Conservation (phyloP, 2,113 vertebrate genomes). For the Eublepharis macularius region DNA sequence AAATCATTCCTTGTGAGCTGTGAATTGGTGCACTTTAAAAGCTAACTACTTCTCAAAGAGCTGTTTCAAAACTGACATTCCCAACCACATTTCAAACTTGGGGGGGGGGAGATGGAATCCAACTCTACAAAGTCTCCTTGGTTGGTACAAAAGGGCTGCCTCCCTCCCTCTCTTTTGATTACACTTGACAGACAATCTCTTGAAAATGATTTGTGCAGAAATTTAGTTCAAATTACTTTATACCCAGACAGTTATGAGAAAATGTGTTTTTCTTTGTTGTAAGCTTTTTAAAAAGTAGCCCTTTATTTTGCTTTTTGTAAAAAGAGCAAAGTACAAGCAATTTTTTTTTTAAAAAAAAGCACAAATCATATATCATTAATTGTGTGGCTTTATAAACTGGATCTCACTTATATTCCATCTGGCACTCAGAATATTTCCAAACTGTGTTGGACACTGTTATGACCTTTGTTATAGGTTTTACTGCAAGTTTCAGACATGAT, state of each 20-base stretch:
- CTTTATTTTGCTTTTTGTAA: conserved; percentile 54
- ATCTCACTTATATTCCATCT: not conserved
- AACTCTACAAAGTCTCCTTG: conserved; percentile 71
- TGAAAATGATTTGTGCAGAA: conserved; percentile 70
- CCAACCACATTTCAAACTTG: conserved; percentile 69
- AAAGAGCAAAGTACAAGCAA: conserved; percentile 47
- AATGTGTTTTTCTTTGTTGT: conserved; percentile 60
- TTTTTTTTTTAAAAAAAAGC: no score
- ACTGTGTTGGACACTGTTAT: not conserved
- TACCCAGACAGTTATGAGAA: conserved; percentile 65
- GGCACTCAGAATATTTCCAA: conserved; percentile 14
- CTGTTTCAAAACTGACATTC: conserved; percentile 78
- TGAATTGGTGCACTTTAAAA: conserved; percentile 77
- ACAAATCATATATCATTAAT: conserved; percentile 67
- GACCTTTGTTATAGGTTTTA: not conserved
- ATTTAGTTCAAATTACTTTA: conserved; percentile 73
- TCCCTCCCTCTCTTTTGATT: conserved; percentile 43
- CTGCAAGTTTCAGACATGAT: not conserved
- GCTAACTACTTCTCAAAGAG: conserved; percentile 78
- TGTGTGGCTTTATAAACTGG: conserved; percentile 48
- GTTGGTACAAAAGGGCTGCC: conserved; percentile 54
- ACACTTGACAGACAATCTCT: conserved; percentile 73
- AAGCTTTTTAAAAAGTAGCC: conserved; percentile 63
- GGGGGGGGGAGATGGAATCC: conserved; percentile 63
- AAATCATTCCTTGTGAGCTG: conserved; percentile 70